These are phyloP conservation scores for Anniella stebbinsi DNA, from an alignment of 2,797 vertebrate genomes.

Conservation along the genomic window DNA sequence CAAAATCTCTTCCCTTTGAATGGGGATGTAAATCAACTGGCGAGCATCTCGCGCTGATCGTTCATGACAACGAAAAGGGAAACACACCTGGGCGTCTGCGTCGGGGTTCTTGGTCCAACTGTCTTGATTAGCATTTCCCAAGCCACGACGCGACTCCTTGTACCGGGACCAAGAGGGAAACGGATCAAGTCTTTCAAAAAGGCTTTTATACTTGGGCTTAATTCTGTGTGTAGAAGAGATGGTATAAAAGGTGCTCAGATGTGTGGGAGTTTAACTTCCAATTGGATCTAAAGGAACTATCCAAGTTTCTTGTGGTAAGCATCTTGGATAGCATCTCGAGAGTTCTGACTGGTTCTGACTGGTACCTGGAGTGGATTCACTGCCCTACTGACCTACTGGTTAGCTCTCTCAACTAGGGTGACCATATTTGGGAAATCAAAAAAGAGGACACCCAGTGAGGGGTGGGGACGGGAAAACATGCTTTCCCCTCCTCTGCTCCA, in stretches of 20 bases:
- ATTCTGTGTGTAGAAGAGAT: background rate
- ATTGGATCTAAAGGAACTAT: background rate
- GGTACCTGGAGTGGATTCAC: too few species aligned
- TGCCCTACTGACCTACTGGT: too few species aligned
- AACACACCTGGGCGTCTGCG: background rate
- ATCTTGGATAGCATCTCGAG: too few species aligned
- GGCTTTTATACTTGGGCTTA: background rate
- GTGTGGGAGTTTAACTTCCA: background rate
- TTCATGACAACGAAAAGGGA: background rate
- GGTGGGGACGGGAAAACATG: too few species aligned
- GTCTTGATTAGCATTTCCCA: background rate
- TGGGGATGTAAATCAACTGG: background rate
- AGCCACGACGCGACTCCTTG: background rate
- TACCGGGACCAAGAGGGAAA: background rate
- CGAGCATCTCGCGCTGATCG: background rate
- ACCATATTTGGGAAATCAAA: too few species aligned
- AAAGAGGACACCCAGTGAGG: too few species aligned
- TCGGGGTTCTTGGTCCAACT: background rate
- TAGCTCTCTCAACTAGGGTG: too few species aligned
- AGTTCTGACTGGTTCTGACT: too few species aligned
- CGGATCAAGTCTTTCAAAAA: background rate
- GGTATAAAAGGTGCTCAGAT: background rate
- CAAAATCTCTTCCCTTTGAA: background rate
- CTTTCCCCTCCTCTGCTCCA: too few species aligned
- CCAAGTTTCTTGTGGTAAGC: too few species aligned